phyloP scores from a whole-genome alignment of 2,113 vertebrate species.

The Centropus bengalensis region DNA sequence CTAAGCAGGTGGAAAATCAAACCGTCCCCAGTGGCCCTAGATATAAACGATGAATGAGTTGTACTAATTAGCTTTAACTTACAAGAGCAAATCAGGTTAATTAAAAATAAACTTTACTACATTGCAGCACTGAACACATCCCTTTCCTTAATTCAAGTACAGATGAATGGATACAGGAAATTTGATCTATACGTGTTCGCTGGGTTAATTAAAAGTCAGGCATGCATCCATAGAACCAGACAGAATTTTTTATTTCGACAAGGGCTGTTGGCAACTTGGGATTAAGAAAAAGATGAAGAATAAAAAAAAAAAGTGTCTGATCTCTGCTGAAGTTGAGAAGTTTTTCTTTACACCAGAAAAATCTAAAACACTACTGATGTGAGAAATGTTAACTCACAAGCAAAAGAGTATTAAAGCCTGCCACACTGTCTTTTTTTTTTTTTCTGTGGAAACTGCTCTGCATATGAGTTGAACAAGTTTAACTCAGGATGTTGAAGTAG shows the following conservation, averaged over 20 bases:
- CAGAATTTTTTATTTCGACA: slow-evolving; percentile 45
- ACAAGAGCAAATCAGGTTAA: slow-evolving; percentile 54
- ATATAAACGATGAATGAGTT: slow-evolving; percentile 1
- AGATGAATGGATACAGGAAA: slow-evolving; percentile 50
- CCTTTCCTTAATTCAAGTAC: slow-evolving; percentile 31
- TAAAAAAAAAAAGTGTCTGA: not conserved
- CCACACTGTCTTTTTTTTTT: not conserved
- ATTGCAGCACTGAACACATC: not conserved
- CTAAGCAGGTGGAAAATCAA: not conserved
- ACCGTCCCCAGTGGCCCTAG: not conserved
- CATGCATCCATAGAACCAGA: slow-evolving; percentile 18
- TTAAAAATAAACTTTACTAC: slow-evolving; percentile 59
- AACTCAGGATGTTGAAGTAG: not conserved
- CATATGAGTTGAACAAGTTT: not conserved
- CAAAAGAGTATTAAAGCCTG: not conserved
- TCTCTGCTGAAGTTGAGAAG: not conserved
- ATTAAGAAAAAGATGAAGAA: not conserved
- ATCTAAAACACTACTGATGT: not conserved
- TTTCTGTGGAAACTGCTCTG: not conserved
- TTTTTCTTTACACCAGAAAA: not conserved
- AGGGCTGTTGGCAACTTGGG: not conserved
- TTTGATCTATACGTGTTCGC: slow-evolving; percentile 12
- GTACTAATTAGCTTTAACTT: slow-evolving; percentile 34
- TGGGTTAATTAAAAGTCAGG: slow-evolving; percentile 53
- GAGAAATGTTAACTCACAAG: not conserved